Percentiles rank a stretch among this genome's conserved stretches.
Evolutionary conservation across 2,888 invertebrate genomes (phyloP).

Genomic region (Priocnemis perturbator): DNA sequence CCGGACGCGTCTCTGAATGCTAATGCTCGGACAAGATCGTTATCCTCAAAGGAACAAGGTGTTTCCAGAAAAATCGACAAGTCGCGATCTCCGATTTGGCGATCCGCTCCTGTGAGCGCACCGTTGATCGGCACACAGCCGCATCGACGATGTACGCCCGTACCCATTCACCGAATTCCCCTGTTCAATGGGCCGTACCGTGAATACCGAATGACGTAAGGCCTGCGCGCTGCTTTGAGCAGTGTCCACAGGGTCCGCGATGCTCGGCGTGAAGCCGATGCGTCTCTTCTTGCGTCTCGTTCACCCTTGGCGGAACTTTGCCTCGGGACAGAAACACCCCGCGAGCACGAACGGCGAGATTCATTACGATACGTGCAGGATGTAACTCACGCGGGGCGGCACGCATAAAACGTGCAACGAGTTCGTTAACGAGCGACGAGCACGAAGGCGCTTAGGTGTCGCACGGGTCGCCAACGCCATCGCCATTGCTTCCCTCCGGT

Average conservation of each 20-base stretch:
- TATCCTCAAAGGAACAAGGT: background rate
- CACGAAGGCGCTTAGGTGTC: constrained; percentile 44
- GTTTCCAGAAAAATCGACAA: constrained; percentile 10
- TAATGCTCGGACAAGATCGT: background rate
- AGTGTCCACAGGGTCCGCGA: constrained; percentile 28
- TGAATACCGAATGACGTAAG: constrained; percentile 67
- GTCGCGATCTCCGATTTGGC: background rate
- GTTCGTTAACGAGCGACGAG: constrained; percentile 49
- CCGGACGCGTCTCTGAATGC: no score
- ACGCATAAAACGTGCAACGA: constrained; percentile 30
- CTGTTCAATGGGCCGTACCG: constrained; percentile 63
- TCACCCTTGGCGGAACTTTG: no score
- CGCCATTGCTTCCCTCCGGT: no score
- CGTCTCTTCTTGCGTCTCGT: background rate
- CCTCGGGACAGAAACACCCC: constrained; percentile 20
- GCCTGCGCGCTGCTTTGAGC: constrained; percentile 38
- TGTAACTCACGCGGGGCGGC: constrained; percentile 55
- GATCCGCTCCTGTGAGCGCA: background rate
- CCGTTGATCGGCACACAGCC: constrained; percentile 9
- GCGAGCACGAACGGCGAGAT: constrained; percentile 34
- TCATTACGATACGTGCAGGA: constrained; percentile 56
- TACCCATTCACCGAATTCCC: constrained; percentile 69
- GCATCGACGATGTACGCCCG: constrained; percentile 35
- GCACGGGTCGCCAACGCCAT: constrained; percentile 25
- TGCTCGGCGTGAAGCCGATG: constrained; percentile 13